Base-by-base conservation (phyloP, 2,113 vertebrate genomes). In the Lophochroa leadbeateri region DNA sequence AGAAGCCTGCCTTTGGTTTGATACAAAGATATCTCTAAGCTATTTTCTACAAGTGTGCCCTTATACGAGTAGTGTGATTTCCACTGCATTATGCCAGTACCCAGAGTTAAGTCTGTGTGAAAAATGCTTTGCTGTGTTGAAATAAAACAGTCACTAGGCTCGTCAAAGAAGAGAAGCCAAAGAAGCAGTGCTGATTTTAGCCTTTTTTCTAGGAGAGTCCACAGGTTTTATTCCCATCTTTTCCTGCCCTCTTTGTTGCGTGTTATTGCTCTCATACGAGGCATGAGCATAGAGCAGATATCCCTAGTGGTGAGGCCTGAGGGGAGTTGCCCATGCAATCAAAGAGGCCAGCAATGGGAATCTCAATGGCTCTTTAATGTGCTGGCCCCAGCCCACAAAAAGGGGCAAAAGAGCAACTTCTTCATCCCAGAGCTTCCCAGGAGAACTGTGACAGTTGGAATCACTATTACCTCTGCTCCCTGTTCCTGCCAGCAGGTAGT, bases 191-290 rank as follows among this genome's bases (percentile, higher is more conserved):
- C 29, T 55, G 55, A 49, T 55, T 28, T 82, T 47, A 72, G 14
- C 14, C 0, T 0, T 52, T 69, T 74, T 68, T 60, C 47, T 41
- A 18, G 14, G 52, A 76, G 52, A 68, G 27, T 11, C 12, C 0
- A 0, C 21, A 78, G 29, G 10, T 20, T 5, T 19, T 49, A 67
- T 46, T 1, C 13, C 5, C 1, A 2, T 2, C 4, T 71, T 39
- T 17, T 94, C 27, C 52, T 72, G 9, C 20, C 14, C 0, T 25
- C 29, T 52, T 53, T 79, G 6, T 58, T 49, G 29, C 11, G 19
- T 77, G 12, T 16, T 70, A 5, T 63, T 70, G 21, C 55, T 55
- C 2, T 82, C 0, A 0, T 24, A 39, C 2, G 23, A 78, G 17
- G 23, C 23, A 13, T 0, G 4, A 65, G 4, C 6, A 1, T 8